Percentiles rank a stretch among this genome's conserved stretches.
Evolutionary conservation across 2,113 vertebrate genomes (phyloP).

Genomic region (Antennarius striatus): DNA sequence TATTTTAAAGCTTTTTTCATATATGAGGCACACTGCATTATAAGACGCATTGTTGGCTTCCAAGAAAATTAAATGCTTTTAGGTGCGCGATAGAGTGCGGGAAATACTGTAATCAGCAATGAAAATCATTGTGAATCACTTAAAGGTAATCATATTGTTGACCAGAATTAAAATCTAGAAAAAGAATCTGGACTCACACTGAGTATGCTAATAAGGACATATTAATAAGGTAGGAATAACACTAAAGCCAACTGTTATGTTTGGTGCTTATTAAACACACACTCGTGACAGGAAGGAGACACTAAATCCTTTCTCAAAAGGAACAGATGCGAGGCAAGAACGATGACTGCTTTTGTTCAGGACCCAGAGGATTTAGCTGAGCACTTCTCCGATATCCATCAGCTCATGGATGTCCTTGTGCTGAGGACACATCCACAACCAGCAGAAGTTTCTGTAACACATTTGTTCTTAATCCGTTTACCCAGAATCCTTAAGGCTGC

Average conservation of each 20-base stretch:
- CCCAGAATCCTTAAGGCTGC: constrained; percentile 8
- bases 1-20: too few relatives aligned
- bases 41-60: too few relatives aligned
- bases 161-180: background rate
- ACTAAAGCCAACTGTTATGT: background rate
- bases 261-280: constrained; percentile 9
- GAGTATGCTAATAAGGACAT: background rate
- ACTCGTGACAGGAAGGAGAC: constrained; percentile 20
- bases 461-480: background rate
- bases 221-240: background rate
- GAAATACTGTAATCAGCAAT: background rate
- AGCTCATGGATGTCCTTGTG: constrained; percentile 51
- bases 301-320: constrained; percentile 42
- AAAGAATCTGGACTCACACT: background rate
- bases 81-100: too few relatives aligned
- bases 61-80: too few relatives aligned
- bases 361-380: constrained; percentile 51
- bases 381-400: constrained; percentile 58
- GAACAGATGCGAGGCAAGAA: constrained; percentile 46
- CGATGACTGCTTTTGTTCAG: constrained; percentile 39
- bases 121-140: background rate
- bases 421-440: constrained; percentile 27
- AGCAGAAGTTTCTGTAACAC: constrained; percentile 26
- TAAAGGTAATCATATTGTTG: background rate
- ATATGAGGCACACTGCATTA: too few relatives aligned